Base-by-base conservation (phyloP, 2,797 vertebrate species). In the Oryzias dopingdopingensis region DNA sequence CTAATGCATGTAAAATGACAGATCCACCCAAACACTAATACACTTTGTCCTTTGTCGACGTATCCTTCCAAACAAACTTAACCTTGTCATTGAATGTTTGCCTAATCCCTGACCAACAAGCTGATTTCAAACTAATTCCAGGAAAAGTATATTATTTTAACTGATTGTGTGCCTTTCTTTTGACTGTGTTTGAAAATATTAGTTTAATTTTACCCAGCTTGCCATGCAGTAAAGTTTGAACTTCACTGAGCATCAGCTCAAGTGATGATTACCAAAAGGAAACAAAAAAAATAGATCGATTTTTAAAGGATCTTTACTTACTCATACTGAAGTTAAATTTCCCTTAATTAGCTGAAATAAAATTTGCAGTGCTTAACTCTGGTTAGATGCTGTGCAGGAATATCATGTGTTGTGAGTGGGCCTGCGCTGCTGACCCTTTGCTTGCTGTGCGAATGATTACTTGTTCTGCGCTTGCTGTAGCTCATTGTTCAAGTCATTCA, bases 321-420 rank as follows among this genome's bases (percentile, higher is more conserved):
- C 18, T 18, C 10, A 37, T 12, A 37, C 49, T 68, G 59, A 72
- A 79, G 66, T 61, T 70, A 76, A 76, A 65, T 79, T 65, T 81
- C 74, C 74, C 62, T 79, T 82, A 86, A 86, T 88, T 86, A 85
- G 63, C 64, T 47, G 48, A 49, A 70, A 40, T 42, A 14, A 41
- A 52, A 66, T 42, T 17, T 46, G 74, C 55, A 20, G 18, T 59
- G 65, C 53, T 49, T 70, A 52, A 59, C 56, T 65, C 72, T 76
- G 73, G 74, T 78, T 79, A 62, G 65, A 59, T 4, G 55, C 64
- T 64, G 47, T 63, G 62, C 37, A 52, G 44, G 65, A 80, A 72
- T 62, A 76, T 76, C 68, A 63, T 77, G 56, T 73, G 15, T 18
- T 74, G 44, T 65, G 81, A 82, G 82, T 78, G 67, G 70, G 69